A percentile compares a stretch with the other conserved stretches of the same genome.
phyloP scores from a whole-genome alignment of 2,888 invertebrate genomes.

The Acanthacorydalis orientalis region DNA sequence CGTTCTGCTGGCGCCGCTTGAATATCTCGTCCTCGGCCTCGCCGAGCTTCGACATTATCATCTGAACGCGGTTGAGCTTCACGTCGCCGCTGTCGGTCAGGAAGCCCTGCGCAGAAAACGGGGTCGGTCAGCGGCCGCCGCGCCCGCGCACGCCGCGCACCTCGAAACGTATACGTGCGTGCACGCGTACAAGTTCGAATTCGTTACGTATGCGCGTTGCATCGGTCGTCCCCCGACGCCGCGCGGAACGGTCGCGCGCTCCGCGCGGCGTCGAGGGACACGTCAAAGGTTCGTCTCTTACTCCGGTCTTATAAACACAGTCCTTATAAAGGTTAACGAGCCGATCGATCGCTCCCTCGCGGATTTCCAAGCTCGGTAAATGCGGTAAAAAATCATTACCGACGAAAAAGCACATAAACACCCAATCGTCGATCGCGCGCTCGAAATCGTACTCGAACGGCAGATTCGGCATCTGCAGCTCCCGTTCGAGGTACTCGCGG shows the following conservation, averaged over 20 bases:
- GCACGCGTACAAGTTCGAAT: too few species aligned
- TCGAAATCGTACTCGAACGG: slow-evolving; percentile 94
- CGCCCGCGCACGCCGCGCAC: too few species aligned
- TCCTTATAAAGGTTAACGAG: slow-evolving; percentile 87
- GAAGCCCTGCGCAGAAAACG: slow-evolving; percentile 49
- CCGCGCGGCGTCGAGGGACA: too few species aligned
- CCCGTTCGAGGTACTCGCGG: slow-evolving; percentile 82
- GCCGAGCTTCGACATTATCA: slow-evolving; percentile 88
- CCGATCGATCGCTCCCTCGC: slow-evolving; percentile 92
- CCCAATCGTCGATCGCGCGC: slow-evolving; percentile 95
- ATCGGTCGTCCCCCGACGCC: too few species aligned
- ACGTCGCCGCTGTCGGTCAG: slow-evolving; percentile 91
- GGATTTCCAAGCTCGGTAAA: slow-evolving; percentile 91
- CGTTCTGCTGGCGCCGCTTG: slow-evolving; percentile 74
- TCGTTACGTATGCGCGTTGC: too few species aligned
- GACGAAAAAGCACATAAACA: slow-evolving; percentile 97
- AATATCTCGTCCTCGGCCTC: slow-evolving; percentile 95
- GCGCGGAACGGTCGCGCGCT: too few species aligned
- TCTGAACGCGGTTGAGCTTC: slow-evolving; percentile 79
- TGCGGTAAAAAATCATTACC: slow-evolving; percentile 99
- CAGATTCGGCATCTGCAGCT: slow-evolving; percentile 77
- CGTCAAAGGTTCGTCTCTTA: slow-evolving; percentile 21
- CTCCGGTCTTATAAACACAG: slow-evolving; percentile 82
- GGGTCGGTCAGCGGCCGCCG: too few species aligned
- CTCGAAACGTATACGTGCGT: too few species aligned